phyloP scores from a whole-genome alignment of 2,888 invertebrate genomes.

The Ischnus inquisitorius region DNA sequence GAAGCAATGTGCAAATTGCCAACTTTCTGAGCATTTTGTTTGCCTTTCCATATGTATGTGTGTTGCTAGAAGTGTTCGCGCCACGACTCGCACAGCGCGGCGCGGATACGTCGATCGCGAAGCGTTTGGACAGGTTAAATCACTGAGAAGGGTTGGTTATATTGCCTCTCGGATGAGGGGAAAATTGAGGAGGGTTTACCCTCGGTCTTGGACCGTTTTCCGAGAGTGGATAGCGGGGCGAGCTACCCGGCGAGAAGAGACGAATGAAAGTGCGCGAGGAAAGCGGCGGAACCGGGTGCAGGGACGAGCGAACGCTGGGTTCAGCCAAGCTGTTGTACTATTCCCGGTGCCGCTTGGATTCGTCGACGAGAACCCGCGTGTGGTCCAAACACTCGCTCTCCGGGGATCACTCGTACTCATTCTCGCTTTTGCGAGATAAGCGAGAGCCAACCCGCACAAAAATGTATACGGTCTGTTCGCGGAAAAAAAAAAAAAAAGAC shows the following conservation, averaged over 20 bases:
- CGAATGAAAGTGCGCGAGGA: conserved; percentile 8
- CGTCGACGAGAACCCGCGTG: conserved; percentile 3
- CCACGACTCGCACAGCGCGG: not conserved
- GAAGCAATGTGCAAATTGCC: too few species aligned
- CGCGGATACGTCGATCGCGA: conserved; percentile 16
- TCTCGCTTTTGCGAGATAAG: conserved; percentile 73
- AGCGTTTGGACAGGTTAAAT: conserved; percentile 45
- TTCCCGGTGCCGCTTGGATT: not conserved
- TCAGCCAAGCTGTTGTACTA: not conserved
- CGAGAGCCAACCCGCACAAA: conserved; percentile 70
- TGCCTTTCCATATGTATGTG: conserved; percentile 10
- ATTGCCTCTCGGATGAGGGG: conserved; percentile 25
- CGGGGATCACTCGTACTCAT: conserved; percentile 49
- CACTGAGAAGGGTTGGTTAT: conserved; percentile 25
- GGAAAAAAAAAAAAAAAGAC: too few species aligned
- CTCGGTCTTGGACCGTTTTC: not conserved
- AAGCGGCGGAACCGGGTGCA: not conserved
- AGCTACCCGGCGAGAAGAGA: conserved; percentile 7
- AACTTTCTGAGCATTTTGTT: too few species aligned
- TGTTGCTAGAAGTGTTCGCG: not conserved
- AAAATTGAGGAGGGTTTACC: conserved; percentile 30
- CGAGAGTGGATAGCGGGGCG: not conserved
- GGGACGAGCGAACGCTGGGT: conserved; percentile 15
- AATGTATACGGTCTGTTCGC: conserved; percentile 25
- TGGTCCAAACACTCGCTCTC: conserved; percentile 27